Evolutionary conservation across 2,797 vertebrate genomes (phyloP).

Genomic region (Melanotaenia trifasciata): DNA sequence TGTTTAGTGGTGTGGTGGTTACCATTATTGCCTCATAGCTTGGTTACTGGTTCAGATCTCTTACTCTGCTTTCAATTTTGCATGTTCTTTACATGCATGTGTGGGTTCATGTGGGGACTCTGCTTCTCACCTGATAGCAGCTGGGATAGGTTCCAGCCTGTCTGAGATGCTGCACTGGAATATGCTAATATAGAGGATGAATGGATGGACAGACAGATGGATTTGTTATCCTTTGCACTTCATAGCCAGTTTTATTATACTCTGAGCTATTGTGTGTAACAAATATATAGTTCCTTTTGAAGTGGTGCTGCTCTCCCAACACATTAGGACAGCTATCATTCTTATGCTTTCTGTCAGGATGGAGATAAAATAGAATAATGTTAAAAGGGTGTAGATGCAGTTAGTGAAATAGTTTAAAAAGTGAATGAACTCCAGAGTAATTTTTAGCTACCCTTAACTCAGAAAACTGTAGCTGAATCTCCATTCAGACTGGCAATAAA

Average conservation of each 20-base stretch:
- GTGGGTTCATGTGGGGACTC: neutral
- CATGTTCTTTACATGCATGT: neutral
- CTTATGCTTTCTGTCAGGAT: conserved; percentile 6
- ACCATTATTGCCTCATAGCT: neutral
- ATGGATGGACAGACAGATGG: neutral
- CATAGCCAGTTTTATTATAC: neutral
- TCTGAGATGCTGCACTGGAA: too few species aligned
- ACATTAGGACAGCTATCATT: conserved; percentile 9
- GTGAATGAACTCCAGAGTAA: conserved; percentile 23
- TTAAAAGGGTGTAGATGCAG: conserved; percentile 6
- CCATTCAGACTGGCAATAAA: conserved; percentile 18
- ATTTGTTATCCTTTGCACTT: neutral
- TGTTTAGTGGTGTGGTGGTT: neutral
- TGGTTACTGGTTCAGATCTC: neutral
- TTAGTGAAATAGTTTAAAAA: conserved; percentile 34
- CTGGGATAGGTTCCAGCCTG: neutral
- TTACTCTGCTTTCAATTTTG: neutral
- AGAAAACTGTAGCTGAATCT: conserved; percentile 17
- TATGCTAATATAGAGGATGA: neutral
- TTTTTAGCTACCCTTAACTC: conserved; percentile 16
- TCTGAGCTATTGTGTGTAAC: neutral
- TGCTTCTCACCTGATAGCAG: neutral
- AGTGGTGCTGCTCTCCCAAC: neutral
- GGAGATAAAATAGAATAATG: conserved; percentile 12
- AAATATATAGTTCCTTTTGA: too few species aligned